Evolutionary conservation across 2,797 vertebrate genomes (phyloP), one percentile per base, ranked within the genome.

Genomic region (Siniperca scherzeri): DNA sequence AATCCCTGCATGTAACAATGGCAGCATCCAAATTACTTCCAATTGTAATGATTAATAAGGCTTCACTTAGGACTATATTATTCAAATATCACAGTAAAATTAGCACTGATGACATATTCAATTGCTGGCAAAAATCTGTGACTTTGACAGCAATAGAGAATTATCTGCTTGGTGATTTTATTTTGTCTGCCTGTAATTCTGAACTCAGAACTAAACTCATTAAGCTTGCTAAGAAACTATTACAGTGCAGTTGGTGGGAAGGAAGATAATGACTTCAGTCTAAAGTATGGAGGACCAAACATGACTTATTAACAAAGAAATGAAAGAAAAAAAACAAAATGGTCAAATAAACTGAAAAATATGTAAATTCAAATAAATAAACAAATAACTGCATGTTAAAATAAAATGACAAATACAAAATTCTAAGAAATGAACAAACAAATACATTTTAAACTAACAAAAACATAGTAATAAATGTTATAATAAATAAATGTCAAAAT

Each of bases 41-140:
- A 81, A 62, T 52, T 64, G 52, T 38, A 74, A 44, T 86, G 75
- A 91, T 90, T 83, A 86, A 84, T 82, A 67, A 84, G 38, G 52
- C 48, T 61, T 55, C 10, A 82, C 7, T 64, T 81, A 75, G 83
- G 87, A 83, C 16, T 77, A 10, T 50, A 64, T 89, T 83, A 71
- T 77, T 73, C 48, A 87, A 80, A 78, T 70, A 80, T n/a, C 56
- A 68, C 11, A 19, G 52, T 71, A 66, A 77, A 88, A 88, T 89
- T 75, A 78, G 85, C 21, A 25, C 36, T 57, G 25, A 88, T 90
- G 87, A 91, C 83, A 85, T 68, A 71, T 72, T 66, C 10, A 2
- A 57, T 48, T 70, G 61, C 53, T 36, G 68, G 11, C 7, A 80
- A 62, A 57, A 78, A 65, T 69, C 8, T 27, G 48, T 57, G 46